phyloP scores from a whole-genome alignment of 2,888 invertebrate genomes.

The Nomada hirtipes region DNA sequence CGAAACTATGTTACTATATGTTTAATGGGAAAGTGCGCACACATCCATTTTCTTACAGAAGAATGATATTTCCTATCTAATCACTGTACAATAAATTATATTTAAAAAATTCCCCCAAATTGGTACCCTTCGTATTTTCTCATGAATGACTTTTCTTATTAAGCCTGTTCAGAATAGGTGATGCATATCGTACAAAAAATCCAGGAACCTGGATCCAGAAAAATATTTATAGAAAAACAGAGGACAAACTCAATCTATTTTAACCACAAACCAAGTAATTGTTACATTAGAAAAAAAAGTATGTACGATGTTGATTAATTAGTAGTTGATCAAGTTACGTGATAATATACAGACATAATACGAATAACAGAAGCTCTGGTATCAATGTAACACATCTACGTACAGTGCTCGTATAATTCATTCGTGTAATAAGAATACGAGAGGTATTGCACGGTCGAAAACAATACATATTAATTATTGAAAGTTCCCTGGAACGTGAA shows the following conservation, averaged over 20 bases:
- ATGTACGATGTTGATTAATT: not conserved
- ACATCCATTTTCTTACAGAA: too few relatives aligned
- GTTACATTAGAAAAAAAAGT: not conserved
- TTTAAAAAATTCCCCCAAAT: not conserved
- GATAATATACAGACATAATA: not conserved
- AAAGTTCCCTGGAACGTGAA: slow-evolving; percentile 38
- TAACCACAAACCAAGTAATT: too few relatives aligned
- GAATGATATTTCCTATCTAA: too few relatives aligned
- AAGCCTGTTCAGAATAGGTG: too few relatives aligned
- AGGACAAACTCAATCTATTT: too few relatives aligned
- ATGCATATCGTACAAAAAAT: too few relatives aligned
- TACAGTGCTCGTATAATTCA: not conserved
- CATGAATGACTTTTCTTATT: not conserved
- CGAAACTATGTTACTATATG: not conserved
- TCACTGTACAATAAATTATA: too few relatives aligned
- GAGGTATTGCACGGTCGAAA: not conserved
- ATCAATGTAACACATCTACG: not conserved
- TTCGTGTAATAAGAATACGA: slow-evolving; percentile 1
- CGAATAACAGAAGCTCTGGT: not conserved
- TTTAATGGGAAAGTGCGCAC: not conserved
- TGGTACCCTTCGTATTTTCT: not conserved
- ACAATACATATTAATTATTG: slow-evolving; percentile 35
- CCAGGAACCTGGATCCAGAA: too few relatives aligned
- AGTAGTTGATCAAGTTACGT: not conserved
- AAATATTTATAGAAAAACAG: too few relatives aligned